These are phyloP conservation scores for Himalopsyche phryganea DNA, from an alignment of 1,140 invertebrate species.

Conservation along the genomic window DNA sequence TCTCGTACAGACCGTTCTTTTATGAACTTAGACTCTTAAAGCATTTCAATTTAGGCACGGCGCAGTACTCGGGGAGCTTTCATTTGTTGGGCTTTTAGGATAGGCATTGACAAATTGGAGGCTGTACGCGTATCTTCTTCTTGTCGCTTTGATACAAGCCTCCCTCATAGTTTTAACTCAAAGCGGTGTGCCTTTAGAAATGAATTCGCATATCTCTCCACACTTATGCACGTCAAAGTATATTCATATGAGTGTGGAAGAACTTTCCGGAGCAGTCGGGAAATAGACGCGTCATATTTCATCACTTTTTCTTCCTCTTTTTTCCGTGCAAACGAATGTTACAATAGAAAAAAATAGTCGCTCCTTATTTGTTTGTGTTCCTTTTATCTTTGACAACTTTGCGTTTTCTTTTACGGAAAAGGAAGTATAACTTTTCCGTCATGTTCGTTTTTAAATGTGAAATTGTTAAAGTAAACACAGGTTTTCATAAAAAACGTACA, in stretches of 20 bases:
- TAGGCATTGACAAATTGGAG: constrained; percentile 35
- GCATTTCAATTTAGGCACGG: constrained; percentile 31
- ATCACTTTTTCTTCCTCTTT: constrained; percentile 10
- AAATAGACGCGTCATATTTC: constrained; percentile 4
- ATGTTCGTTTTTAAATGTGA: constrained; percentile 7
- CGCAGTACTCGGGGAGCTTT: constrained; percentile 24
- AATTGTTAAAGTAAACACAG: constrained; percentile 5
- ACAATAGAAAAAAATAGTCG: constrained; percentile 13
- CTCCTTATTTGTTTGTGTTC: constrained; percentile 24
- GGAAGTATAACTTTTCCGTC: constrained; percentile 12
- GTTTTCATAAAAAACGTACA: background rate
- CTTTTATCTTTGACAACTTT: constrained; percentile 27
- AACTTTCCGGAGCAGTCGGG: background rate
- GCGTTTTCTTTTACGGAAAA: constrained; percentile 12
- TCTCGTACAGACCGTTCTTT: constrained; percentile 26
- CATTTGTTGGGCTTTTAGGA: constrained; percentile 33
- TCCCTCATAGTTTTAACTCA: constrained; percentile 25
- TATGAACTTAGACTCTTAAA: constrained; percentile 32
- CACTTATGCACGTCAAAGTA: constrained; percentile 20
- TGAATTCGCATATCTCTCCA: constrained; percentile 23
- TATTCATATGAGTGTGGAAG: constrained; percentile 1
- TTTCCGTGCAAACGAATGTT: constrained; percentile 10
- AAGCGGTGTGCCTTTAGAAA: constrained; percentile 18
- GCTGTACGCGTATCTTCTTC: constrained; percentile 22
- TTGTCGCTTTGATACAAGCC: constrained; percentile 25